Evolutionary conservation across 2,888 invertebrate species (phyloP).

Genomic region (Tortricodes alternella): DNA sequence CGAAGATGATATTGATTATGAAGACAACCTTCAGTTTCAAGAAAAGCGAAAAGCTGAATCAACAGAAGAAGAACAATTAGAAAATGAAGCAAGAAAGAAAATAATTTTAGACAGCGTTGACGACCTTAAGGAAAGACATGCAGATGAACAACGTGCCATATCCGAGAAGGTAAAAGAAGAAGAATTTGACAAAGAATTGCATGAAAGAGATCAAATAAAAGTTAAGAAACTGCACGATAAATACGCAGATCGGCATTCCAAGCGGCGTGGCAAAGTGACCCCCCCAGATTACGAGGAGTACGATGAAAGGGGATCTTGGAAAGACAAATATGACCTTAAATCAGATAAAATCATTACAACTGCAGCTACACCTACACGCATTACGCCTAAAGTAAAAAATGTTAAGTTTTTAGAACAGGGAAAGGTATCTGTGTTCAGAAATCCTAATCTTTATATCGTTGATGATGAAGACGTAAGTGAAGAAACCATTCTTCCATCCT

Average conservation of each 20-base stretch:
- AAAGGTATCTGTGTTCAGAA: constrained; percentile 67
- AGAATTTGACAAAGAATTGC: constrained; percentile 62
- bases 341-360: constrained; percentile 36
- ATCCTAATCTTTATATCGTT: constrained; percentile 59
- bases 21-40: background rate
- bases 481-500: constrained; percentile 36
- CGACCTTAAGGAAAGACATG: constrained; percentile 66
- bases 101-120: constrained; percentile 67
- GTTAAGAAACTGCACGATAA: constrained; percentile 45
- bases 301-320: constrained; percentile 48
- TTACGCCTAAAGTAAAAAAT: constrained; percentile 36
- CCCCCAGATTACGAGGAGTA: constrained; percentile 62
- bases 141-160: constrained; percentile 62
- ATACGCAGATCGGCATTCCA: constrained; percentile 37
- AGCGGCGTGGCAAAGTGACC: constrained; percentile 35
- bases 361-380: constrained; percentile 31
- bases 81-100: constrained; percentile 65
- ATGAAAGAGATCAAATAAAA: constrained; percentile 49
- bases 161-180: constrained; percentile 68
- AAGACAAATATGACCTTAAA: constrained; percentile 57
- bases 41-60: constrained; percentile 27
- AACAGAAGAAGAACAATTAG: constrained; percentile 51
- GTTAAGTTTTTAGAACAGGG: constrained; percentile 45
- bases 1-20: constrained; percentile 23
- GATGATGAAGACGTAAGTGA: constrained; percentile 52